Conservation (phyloP, 2,113 vertebrate species). For the Poicephalus gulielmi region DNA sequence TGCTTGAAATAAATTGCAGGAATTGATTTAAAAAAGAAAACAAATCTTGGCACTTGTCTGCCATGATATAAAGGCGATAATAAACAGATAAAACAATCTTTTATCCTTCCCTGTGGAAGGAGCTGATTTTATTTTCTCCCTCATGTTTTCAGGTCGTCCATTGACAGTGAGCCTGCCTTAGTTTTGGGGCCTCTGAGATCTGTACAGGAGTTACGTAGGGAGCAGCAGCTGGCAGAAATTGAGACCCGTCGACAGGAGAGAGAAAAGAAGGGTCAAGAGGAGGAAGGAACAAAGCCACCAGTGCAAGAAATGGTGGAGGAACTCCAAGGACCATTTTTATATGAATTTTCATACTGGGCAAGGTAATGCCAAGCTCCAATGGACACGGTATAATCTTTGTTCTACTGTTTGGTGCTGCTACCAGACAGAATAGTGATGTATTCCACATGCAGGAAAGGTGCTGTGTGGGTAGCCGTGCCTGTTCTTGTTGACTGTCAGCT, state of each 20-base stretch:
- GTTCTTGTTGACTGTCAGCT: not conserved
- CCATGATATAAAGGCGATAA: not conserved
- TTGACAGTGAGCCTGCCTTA: constrained; percentile 96
- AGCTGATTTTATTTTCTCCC: not conserved
- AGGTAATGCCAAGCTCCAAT: constrained; percentile 70
- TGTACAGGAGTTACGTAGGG: constrained; percentile 85
- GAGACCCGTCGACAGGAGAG: constrained; percentile 86
- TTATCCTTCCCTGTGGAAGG: not conserved
- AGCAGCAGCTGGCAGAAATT: constrained; percentile 93
- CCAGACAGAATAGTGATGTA: no score
- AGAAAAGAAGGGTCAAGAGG: constrained; percentile 79
- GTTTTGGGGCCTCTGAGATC: constrained; percentile 93
- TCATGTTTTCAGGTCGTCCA: constrained; percentile 83
- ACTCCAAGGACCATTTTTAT: constrained; percentile 88
- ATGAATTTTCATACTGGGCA: constrained; percentile 98
- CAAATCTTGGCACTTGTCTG: not conserved
- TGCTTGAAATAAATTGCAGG: not conserved
- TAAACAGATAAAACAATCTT: not conserved
- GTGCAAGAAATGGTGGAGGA: constrained; percentile 91
- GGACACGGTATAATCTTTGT: not conserved
- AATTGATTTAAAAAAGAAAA: not conserved
- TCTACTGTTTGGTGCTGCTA: not conserved
- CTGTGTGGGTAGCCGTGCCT: not conserved
- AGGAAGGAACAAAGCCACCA: constrained; percentile 79
- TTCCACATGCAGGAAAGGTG: not conserved